Evolutionary conservation across 1,140 invertebrate genomes (phyloP).

Genomic region (Drosophila ambigua): DNA sequence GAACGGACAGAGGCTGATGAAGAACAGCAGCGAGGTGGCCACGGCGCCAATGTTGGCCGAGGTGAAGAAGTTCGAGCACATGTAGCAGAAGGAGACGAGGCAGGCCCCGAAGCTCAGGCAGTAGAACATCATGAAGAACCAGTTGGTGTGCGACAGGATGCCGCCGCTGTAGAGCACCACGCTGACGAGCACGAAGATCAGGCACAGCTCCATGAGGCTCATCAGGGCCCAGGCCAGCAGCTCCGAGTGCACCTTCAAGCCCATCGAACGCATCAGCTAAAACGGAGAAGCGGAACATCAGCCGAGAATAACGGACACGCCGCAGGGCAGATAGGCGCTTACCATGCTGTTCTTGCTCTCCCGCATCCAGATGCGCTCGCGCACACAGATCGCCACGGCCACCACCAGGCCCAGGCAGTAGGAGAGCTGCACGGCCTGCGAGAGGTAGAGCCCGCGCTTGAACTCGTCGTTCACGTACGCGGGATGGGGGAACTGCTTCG

Average conservation of each 20-base stretch:
- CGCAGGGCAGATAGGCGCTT: neutral
- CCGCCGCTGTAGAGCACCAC: slow-evolving; percentile 85
- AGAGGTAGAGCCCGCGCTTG: slow-evolving; percentile 87
- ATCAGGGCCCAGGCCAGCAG: slow-evolving; percentile 87
- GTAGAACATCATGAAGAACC: slow-evolving; percentile 85
- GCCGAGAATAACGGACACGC: too few species aligned
- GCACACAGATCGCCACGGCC: slow-evolving; percentile 86
- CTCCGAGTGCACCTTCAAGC: slow-evolving; percentile 86
- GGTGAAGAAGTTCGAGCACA: slow-evolving; percentile 87
- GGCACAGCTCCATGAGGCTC: slow-evolving; percentile 85
- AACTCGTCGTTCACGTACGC: slow-evolving; percentile 87
- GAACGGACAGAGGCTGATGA: slow-evolving; percentile 87
- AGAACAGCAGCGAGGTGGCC: slow-evolving; percentile 86
- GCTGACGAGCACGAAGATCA: slow-evolving; percentile 85
- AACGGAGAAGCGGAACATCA: too few species aligned
- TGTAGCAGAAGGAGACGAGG: slow-evolving; percentile 87
- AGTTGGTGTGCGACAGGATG: slow-evolving; percentile 86
- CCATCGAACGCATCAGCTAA: slow-evolving; percentile 89
- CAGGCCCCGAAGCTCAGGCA: slow-evolving; percentile 86
- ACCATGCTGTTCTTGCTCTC: slow-evolving; percentile 88
- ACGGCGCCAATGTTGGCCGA: slow-evolving; percentile 87
- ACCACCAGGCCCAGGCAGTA: slow-evolving; percentile 88
- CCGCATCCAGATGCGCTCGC: slow-evolving; percentile 87
- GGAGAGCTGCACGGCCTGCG: slow-evolving; percentile 86
- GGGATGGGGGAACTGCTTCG: slow-evolving; percentile 88